These are phyloP conservation scores for Holacanthus passer DNA, from an alignment of 2,113 vertebrate species.

Conservation along the genomic window DNA sequence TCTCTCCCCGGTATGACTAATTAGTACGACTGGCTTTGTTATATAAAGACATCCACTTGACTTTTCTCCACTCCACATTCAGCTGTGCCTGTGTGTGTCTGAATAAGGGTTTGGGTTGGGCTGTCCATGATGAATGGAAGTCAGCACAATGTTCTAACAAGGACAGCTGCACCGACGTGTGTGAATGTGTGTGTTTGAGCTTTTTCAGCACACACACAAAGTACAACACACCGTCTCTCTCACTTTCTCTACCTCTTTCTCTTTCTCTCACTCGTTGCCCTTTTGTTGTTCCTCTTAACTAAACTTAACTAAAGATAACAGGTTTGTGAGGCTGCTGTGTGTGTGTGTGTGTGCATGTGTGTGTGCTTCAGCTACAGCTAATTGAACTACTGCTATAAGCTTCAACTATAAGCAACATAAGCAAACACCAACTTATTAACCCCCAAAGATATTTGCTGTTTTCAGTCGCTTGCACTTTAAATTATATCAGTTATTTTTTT, in stretches of 20 bases:
- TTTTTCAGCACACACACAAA: slow-evolving; percentile 18
- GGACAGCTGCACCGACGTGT: too few relatives aligned
- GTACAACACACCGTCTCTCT: slow-evolving; percentile 1
- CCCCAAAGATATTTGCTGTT: background rate
- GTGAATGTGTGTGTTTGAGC: slow-evolving; percentile 7
- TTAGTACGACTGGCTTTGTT: slow-evolving; percentile 52
- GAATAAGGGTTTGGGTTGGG: too few relatives aligned
- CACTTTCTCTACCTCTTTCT: background rate
- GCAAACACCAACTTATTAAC: background rate
- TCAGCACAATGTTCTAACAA: too few relatives aligned
- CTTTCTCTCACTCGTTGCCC: slow-evolving; percentile 6
- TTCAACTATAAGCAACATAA: background rate
- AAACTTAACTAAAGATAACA: slow-evolving; percentile 46
- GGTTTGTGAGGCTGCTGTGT: background rate
- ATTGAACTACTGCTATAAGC: background rate
- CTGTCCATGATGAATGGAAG: too few relatives aligned
- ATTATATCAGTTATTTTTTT: background rate
- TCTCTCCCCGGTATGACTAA: slow-evolving; percentile 18
- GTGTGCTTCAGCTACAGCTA: background rate
- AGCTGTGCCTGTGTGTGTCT: slow-evolving; percentile 8
- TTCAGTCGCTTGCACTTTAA: background rate
- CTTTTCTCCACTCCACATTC: slow-evolving; percentile 30
- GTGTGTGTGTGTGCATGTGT: slow-evolving; percentile 1
- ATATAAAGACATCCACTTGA: slow-evolving; percentile 35
- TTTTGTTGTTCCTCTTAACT: slow-evolving; percentile 24